Conservation (phyloP, 2,113 vertebrate species). For the Sylvilagus bachmani region DNA sequence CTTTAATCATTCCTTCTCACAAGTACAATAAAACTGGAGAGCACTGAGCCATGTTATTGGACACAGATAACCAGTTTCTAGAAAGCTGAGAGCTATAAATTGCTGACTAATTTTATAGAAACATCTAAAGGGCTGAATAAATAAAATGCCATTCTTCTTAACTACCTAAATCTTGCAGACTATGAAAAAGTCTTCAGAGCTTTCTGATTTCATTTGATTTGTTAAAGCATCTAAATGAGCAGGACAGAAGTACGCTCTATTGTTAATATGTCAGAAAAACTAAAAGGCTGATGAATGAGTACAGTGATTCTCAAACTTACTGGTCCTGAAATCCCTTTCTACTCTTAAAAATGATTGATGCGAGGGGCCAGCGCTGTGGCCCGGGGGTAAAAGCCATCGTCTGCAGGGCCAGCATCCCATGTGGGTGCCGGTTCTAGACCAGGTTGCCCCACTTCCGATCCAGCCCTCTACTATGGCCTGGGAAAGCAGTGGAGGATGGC, state of each 20-base stretch:
- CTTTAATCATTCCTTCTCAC: constrained; percentile 78
- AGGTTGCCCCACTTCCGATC: no score
- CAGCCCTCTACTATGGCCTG: no score
- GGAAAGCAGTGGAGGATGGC: no score
- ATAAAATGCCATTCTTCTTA: constrained; percentile 45
- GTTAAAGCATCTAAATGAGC: not conserved
- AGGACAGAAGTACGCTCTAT: not conserved
- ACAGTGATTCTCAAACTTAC: not conserved
- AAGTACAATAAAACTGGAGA: constrained; percentile 73
- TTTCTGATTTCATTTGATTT: constrained; percentile 38
- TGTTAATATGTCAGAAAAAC: not conserved
- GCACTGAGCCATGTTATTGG: constrained; percentile 78
- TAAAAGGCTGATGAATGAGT: not conserved
- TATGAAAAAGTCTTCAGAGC: not conserved
- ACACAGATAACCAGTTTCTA: constrained; percentile 81
- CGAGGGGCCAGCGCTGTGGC: not conserved
- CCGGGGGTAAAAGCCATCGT: no score
- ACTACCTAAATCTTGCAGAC: constrained; percentile 22
- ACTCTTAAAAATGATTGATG: not conserved
- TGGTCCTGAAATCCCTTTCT: not conserved
- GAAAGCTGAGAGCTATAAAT: constrained; percentile 71
- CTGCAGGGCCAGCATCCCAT: not conserved
- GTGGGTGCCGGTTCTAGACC: no score
- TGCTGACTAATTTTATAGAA: constrained; percentile 72
- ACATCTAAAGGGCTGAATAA: constrained; percentile 56